phyloP scores from a whole-genome alignment of 2,113 vertebrate genomes.

The Amblyornis subalaris region DNA sequence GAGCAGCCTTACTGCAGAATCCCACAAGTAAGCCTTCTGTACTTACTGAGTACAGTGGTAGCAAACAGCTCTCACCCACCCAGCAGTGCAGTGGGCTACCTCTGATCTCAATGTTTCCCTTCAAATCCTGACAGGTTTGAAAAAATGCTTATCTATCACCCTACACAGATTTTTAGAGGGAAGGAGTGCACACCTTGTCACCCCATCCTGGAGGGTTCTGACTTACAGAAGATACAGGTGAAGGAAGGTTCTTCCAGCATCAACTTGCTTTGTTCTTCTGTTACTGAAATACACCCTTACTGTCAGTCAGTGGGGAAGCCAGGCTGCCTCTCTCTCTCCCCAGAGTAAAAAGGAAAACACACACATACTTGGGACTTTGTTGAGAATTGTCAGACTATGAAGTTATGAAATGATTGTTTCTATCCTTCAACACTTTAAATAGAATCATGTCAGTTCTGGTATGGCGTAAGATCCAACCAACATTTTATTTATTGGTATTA shows the following conservation, averaged over 20 bases:
- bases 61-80: neutral
- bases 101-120: neutral
- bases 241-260: neutral
- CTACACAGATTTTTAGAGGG: neutral
- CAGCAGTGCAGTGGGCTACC: neutral
- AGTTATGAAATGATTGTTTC: neutral
- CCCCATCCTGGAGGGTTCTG: neutral
- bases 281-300: neutral
- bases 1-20: neutral
- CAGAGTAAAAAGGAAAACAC: neutral
- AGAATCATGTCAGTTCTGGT: neutral
- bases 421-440: neutral
- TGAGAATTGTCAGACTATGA: neutral
- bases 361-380: neutral
- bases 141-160: neutral
- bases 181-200: neutral
- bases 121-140: neutral
- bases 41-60: fast-evolving
- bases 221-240: neutral
- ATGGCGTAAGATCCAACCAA: neutral
- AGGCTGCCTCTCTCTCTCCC: neutral
- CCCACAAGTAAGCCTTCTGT: neutral
- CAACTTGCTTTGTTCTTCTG: neutral
- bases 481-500: neutral
- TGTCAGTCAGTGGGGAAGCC: neutral